Base-by-base conservation (phyloP, 2,888 invertebrate genomes). In the Syrista parreyssii region DNA sequence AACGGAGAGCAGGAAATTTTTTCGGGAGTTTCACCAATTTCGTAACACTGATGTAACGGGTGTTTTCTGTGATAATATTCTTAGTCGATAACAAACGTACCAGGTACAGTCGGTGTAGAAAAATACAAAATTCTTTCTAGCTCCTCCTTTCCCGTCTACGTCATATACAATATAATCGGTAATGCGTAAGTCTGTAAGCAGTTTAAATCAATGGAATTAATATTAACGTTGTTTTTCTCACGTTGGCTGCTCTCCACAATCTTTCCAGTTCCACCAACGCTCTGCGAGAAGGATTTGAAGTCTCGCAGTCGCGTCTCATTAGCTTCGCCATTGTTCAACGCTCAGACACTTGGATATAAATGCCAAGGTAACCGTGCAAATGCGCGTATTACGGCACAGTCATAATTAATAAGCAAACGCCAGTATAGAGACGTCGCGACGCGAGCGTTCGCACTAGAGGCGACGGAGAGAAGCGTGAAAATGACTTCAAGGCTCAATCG, bases 341-440 rank as follows among this genome's bases (percentile, higher is more conserved):
- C 85, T 83, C 86, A 85, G 86, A 83, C 86, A 87, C 89, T 86
- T 86, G 83, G 80, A 85, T 85, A 86, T 84, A 89, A 89, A 89
- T 89, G 89, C 86, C 89, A 89, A 89, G 89, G 89, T 83, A 79
- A 87, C 81, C 71, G 31, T 75, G 69, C 78, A 78, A 73, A 75
- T 75, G 68, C 31, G 31, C 73, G 73, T 74, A 76, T 79, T 78
- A 75, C 71, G 68, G 78, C 68, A 74, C 12, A n/a, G 74, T 55
- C 9, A 76, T 85, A 88, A 88, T 88, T 87, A 87, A 88, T 88
- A 85, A 79, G 79, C 74, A 69, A 80, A 81, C 80, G 15, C 55
- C 23, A 23, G 6, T 55, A 55, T 2, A 23, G 23, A 55, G 55
- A 55, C 55, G 55, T 55, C 55, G 23, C 55, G 55, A 55, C 55